Percentiles rank a stretch among this genome's conserved stretches.
Conservation (phyloP, 2,113 vertebrate genomes). For the Alectura lathami region DNA sequence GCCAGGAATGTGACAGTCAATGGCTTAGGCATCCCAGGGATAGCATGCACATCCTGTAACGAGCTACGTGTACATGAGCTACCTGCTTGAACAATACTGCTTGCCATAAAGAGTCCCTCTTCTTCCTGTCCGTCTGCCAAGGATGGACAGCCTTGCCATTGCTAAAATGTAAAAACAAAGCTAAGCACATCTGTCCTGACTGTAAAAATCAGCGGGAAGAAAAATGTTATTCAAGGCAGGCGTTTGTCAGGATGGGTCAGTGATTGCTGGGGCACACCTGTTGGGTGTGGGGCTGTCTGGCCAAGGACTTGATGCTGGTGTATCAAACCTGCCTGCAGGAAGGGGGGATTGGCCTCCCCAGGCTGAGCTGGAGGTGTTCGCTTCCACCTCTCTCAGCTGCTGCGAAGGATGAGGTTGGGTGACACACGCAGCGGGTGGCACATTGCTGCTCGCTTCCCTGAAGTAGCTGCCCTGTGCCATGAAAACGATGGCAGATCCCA, state of each 20-base stretch:
- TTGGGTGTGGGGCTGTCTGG: neutral
- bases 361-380: neutral
- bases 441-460: neutral
- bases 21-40: neutral
- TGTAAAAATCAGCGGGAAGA: neutral
- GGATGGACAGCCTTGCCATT: neutral
- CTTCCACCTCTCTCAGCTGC: neutral
- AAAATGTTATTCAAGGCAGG: slow-evolving; percentile 17
- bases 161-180: neutral
- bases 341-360: neutral
- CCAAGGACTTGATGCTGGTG: neutral
- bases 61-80: neutral
- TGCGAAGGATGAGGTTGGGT: neutral
- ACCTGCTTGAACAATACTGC: neutral
- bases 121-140: slow-evolving; percentile 8
- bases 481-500: slow-evolving; percentile 30
- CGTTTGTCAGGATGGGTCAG: neutral
- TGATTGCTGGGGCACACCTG: neutral
- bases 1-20: neutral
- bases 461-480: neutral
- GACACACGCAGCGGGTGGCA: neutral
- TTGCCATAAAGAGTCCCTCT: neutral
- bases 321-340: neutral
- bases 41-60: neutral
- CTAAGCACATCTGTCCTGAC: neutral